A percentile compares a stretch with the other conserved stretches of the same genome.
Conservation (phyloP, 2,888 invertebrate species). For the Nycteola revayana region DNA sequence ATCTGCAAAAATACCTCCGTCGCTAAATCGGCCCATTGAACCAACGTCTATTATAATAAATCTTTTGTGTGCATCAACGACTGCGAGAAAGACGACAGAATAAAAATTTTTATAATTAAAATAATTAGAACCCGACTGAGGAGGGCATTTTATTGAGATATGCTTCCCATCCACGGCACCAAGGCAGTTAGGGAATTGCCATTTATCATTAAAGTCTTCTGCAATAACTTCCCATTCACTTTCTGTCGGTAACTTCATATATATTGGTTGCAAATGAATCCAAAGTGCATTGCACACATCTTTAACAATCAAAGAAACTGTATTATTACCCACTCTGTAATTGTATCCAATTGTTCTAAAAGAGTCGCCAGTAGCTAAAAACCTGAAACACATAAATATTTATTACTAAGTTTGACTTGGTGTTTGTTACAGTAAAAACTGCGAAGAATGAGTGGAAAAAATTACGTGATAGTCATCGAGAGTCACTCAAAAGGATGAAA, state of each 20-base stretch:
- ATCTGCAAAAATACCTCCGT: constrained; percentile 12
- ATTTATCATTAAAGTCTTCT: constrained; percentile 14
- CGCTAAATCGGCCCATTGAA: constrained; percentile 16
- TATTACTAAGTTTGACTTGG: too few species aligned
- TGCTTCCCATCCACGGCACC: constrained; percentile 26
- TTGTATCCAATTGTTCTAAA: too few species aligned
- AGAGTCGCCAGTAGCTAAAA: too few species aligned
- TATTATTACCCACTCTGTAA: too few species aligned
- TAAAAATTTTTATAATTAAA: constrained; percentile 20
- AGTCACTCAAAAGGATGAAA: too few species aligned
- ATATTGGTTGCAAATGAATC: constrained; percentile 15
- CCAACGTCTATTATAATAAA: constrained; percentile 25
- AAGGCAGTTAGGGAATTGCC: constrained; percentile 19
- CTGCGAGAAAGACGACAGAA: constrained; percentile 22
- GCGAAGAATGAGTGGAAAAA: too few species aligned
- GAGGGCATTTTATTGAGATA: constrained; percentile 20
- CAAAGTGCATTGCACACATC: constrained; percentile 20
- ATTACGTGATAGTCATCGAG: too few species aligned
- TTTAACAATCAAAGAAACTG: constrained; percentile 11
- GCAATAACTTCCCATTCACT: constrained; percentile 16
- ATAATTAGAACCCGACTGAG: constrained; percentile 19
- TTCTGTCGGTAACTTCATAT: constrained; percentile 8
- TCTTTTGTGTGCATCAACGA: constrained; percentile 20
- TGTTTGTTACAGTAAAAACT: too few species aligned
- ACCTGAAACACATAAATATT: too few species aligned